Evolutionary conservation across 2,113 vertebrate genomes (phyloP).

Genomic region (Pelusios castaneus): DNA sequence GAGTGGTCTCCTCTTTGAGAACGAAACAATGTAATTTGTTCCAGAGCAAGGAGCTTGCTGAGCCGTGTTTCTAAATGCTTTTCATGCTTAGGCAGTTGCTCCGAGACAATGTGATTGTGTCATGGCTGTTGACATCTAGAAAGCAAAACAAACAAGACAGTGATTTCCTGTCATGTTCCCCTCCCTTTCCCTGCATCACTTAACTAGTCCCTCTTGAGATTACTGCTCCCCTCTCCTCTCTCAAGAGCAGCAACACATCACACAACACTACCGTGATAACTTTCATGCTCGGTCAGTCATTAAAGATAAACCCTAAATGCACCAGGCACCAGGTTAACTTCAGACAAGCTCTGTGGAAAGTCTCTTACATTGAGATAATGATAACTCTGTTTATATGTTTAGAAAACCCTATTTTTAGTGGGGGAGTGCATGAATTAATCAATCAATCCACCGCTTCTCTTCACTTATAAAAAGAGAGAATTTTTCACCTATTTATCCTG

Average conservation of each 20-base stretch:
- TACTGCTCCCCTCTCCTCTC: not conserved
- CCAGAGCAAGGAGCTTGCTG: not conserved
- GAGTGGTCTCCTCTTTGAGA: not conserved
- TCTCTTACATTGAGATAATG: not conserved
- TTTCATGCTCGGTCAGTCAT: not conserved
- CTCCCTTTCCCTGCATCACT: not conserved
- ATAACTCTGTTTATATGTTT: not conserved
- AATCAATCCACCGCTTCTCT: conserved; percentile 4
- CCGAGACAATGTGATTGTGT: not conserved
- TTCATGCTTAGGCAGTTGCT: not conserved
- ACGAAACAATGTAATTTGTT: not conserved
- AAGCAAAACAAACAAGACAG: conserved; percentile 11
- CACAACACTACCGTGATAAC: accelerated
- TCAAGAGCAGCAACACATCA: not conserved
- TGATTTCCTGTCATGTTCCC: not conserved
- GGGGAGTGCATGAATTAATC: not conserved
- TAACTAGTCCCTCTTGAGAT: not conserved
- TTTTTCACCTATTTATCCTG: not conserved
- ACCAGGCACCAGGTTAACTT: not conserved
- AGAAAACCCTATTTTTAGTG: not conserved
- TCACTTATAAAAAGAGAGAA: not conserved
- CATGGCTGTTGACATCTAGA: not conserved
- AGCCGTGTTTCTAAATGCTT: conserved; percentile 14
- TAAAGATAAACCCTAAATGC: not conserved
- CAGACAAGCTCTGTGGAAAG: not conserved